These are phyloP conservation scores for Psettodes erumei DNA, from an alignment of 2,113 vertebrate genomes.

Conservation along the genomic window DNA sequence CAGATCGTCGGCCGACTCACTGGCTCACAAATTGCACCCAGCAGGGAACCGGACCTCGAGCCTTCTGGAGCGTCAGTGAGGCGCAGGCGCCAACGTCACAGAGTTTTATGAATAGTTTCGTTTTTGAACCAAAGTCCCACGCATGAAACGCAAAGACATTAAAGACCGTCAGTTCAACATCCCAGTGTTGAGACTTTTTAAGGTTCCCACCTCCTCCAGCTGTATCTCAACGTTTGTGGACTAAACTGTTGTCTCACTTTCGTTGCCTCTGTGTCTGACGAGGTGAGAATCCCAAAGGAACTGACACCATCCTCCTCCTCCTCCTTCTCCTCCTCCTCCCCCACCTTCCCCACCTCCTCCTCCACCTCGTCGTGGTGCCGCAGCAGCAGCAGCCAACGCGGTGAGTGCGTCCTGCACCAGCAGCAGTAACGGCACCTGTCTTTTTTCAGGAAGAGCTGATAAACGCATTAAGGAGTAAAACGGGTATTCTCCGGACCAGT, in stretches of 20 bases:
- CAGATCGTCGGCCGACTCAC: constrained; percentile 8
- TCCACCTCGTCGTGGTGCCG: constrained; percentile 55
- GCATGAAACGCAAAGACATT: background rate
- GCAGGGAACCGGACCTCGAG: constrained; percentile 39
- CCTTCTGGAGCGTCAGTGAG: constrained; percentile 20
- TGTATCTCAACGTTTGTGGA: constrained; percentile 23
- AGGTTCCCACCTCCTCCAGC: constrained; percentile 1
- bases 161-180: background rate
- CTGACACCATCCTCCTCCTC: constrained; percentile 35
- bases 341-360: constrained; percentile 20
- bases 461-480: constrained; percentile 16
- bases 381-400: constrained; percentile 63
- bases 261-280: constrained; percentile 50
- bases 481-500: background rate
- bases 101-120: constrained; percentile 40
- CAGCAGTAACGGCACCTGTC: constrained; percentile 54
- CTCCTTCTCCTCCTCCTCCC: constrained; percentile 1
- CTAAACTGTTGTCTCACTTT: constrained; percentile 55
- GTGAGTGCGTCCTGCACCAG: constrained; percentile 67
- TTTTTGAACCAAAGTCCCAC: constrained; percentile 26
- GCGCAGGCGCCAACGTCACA: constrained; percentile 45
- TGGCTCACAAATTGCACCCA: constrained; percentile 38
- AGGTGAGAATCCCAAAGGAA: constrained; percentile 60
- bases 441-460: constrained; percentile 8
- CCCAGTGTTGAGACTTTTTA: background rate